A percentile compares a stretch with the other conserved stretches of the same genome.
These are phyloP conservation scores for Oryctolagus cuniculus DNA, from an alignment of 2,113 vertebrate species.

Conservation along the genomic window DNA sequence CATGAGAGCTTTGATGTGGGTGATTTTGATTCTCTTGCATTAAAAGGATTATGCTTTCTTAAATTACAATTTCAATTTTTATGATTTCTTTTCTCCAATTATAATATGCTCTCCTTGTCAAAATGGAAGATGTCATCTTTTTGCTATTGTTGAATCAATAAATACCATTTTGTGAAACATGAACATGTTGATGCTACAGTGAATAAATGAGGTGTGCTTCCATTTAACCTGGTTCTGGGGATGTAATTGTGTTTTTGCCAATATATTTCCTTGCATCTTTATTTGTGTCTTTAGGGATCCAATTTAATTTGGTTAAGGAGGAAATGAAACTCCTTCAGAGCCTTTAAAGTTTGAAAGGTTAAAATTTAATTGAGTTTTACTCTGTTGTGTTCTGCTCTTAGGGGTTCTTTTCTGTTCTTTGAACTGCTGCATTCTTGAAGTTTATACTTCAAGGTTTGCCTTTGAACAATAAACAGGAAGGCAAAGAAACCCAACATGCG, in stretches of 20 bases:
- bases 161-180: constrained; percentile 38
- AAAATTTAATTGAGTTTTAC: constrained; percentile 80
- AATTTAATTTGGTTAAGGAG: constrained; percentile 79
- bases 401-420: constrained; percentile 66
- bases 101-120: constrained; percentile 6
- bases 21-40: neutral
- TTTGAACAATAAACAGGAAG: constrained; percentile 58
- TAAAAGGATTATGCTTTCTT: neutral
- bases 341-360: constrained; percentile 80
- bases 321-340: constrained; percentile 72
- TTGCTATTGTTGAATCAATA: constrained; percentile 50
- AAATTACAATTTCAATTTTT: constrained; percentile 4
- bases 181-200: neutral
- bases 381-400: constrained; percentile 49
- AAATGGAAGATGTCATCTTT: constrained; percentile 47
- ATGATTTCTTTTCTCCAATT: neutral
- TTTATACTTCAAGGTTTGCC: constrained; percentile 41
- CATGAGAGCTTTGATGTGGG: neutral
- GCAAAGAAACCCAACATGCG: neutral
- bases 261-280: constrained; percentile 69
- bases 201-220: constrained; percentile 71
- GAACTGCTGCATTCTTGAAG: constrained; percentile 35
- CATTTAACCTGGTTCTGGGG: constrained; percentile 69
- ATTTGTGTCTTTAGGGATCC: constrained; percentile 78
- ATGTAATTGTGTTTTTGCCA: constrained; percentile 71